Base-by-base conservation (phyloP, 2,113 vertebrate genomes). In the Corydoras maculifer region DNA sequence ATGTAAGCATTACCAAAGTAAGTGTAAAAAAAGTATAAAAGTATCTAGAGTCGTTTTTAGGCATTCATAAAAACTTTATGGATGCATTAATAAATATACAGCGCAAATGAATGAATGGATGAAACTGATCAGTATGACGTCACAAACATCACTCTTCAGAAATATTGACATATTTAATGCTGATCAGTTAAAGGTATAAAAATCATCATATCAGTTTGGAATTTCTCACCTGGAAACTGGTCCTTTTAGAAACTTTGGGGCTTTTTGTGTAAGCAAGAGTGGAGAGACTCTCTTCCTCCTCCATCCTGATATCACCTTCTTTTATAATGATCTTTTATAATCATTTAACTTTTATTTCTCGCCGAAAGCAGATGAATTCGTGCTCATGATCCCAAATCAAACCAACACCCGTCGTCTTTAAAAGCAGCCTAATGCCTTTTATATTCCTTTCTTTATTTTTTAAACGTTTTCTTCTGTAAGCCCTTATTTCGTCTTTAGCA, bases 171-270 rank as follows among this genome's bases (percentile, higher is more conserved):
- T 35, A 35, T 35, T 35, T 35, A 35, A 35, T 35, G 32, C 32
- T 35, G 3, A n/a, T 35, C 7, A 43, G 7, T 8, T 8, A 43
- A 43, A 43, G 4, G 35, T 43, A 43, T 43, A 5, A 43, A 25
- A 4, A 43, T 43, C 35, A 43, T 5, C 35, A 43, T 43, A 43
- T 43, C 4, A 43, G 6, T 57, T 14, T 8, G 10, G 11, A 49
- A 6, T 2, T 13, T 54, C 11, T 30, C 85, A 96, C 93, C 92
- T 95, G 93, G 77, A 95, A 95, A 62, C 87, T 87, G 49, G 92
- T 94, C 84, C 92, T 92, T 84, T 83, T 92, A 15, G 91, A 83
- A 62, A 84, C 79, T 82, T 91, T 93, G 1, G 90, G 93, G 58
- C 90, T 93, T 79, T 89, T 92, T 6, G 81, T 86, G 78, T 93